Evolutionary conservation across 2,797 vertebrate genomes (phyloP).

Genomic region (Myotis daubentonii): DNA sequence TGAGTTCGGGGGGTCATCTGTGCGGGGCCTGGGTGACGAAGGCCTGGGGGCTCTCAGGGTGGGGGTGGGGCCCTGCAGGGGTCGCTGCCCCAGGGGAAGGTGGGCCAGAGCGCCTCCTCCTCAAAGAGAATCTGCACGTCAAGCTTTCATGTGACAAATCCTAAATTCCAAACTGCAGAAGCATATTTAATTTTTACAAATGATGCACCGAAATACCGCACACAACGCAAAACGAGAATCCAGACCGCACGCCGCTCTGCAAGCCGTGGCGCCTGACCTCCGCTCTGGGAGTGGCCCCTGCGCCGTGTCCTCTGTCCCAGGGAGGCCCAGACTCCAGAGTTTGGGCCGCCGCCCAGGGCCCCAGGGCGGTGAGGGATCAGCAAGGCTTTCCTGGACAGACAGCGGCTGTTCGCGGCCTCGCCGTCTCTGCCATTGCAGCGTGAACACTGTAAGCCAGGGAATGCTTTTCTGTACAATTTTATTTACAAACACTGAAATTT

Average conservation of each 20-base stretch:
- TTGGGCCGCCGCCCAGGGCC: background rate
- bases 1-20: background rate
- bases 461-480: background rate
- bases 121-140: background rate
- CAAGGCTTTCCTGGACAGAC: background rate
- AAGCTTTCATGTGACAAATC: background rate
- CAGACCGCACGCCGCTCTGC: background rate
- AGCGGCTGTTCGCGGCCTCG: background rate
- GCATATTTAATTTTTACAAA: background rate
- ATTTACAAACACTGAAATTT: background rate
- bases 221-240: background rate
- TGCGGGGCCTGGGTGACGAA: fast-evolving
- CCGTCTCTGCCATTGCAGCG: background rate
- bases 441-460: background rate
- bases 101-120: background rate
- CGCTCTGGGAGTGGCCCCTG: background rate
- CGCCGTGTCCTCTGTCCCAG: background rate
- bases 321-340: background rate
- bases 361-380: background rate
- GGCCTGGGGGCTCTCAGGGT: background rate
- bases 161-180: background rate
- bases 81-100: background rate
- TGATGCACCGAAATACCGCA: background rate
- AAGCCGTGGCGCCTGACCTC: background rate
- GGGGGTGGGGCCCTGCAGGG: background rate